Evolutionary conservation across 2,888 invertebrate genomes (phyloP), one percentile per base, ranked within the genome.

Genomic region (Amphimallon solstitiale): DNA sequence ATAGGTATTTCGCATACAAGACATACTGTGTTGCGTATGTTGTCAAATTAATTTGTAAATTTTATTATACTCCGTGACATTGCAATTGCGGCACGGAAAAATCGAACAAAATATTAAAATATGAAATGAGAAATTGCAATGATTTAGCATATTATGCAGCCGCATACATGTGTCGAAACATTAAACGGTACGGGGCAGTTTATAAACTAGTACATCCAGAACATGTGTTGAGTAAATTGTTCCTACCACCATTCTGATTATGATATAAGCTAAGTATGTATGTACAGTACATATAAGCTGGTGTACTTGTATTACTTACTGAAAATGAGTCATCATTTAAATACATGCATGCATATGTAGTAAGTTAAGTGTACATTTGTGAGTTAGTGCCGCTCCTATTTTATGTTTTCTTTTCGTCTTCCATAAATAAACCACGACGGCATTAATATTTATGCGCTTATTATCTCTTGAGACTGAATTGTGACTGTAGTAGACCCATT

Each of bases 301-400:
- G 21, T 54, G 29, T 19, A 54, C 37, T 54, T 54, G 38, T 54
- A 19, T 54, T 54, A 54, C 54, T 54, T 54, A n/a, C 40, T 54
- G 54, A 40, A 54, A 54, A 40, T 54, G 54, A 54, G 54, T 54
- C 54, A 54, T 54, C 54, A 54, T 21, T 40, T 54, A 5, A 29
- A 7, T 29, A 29, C 29, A 7, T 5, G 29, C 9, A 29, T 29
- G 5, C 9, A 29, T 29, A 29, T n/a, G n/a, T n/a, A n/a, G n/a
- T n/a, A n/a, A n/a, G n/a, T n/a, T n/a, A n/a, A n/a, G n/a, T n/a
- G n/a, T n/a, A n/a, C 29, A 29, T 29, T 7, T 29, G 9, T 29
- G 29, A 54, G 12, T 9, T 21, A 38, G 38, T 23, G 21, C 54
- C 54, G 54, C 40, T 54, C 54, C 54, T 54, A 19, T 54, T 54